Percentiles rank a stretch among this genome's conserved stretches.
phyloP scores from a whole-genome alignment of 2,797 vertebrate genomes.

The Poecilia velifera region DNA sequence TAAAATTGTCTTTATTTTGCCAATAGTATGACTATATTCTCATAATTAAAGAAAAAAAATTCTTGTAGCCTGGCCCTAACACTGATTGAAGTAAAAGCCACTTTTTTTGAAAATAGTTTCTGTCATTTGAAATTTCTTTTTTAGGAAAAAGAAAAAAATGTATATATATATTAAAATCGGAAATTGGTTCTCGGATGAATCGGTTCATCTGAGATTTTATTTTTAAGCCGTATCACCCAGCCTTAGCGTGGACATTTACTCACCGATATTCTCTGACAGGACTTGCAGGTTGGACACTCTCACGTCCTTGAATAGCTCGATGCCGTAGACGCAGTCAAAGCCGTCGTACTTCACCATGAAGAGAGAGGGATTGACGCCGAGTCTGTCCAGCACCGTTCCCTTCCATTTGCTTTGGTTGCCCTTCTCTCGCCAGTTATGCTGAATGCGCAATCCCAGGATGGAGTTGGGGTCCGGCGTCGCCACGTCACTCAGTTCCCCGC shows the following conservation, averaged over 20 bases:
- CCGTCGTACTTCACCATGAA: constrained; percentile 89
- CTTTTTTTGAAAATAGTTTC: too few species aligned
- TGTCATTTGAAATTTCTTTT: too few species aligned
- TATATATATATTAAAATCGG: too few species aligned
- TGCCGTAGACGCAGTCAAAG: constrained; percentile 87
- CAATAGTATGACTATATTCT: too few species aligned
- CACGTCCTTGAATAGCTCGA: constrained; percentile 86
- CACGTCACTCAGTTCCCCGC: constrained; percentile 83
- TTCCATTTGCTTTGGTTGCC: constrained; percentile 87
- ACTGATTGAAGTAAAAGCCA: too few species aligned
- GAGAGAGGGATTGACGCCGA: constrained; percentile 82
- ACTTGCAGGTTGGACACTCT: constrained; percentile 85
- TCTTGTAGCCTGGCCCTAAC: too few species aligned
- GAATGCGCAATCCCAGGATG: constrained; percentile 84
- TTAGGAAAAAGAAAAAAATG: too few species aligned
- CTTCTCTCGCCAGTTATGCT: constrained; percentile 87
- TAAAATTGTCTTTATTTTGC: too few species aligned
- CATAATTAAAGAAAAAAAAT: too few species aligned
- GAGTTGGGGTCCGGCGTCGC: constrained; percentile 80
- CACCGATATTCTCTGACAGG: constrained; percentile 83
- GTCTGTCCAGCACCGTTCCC: constrained; percentile 84
- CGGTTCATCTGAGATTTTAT: too few species aligned
- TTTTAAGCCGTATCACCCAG: too few species aligned
- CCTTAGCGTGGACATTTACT: constrained; percentile 43
- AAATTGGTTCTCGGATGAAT: too few species aligned